Evolutionary conservation across 2,797 vertebrate genomes (phyloP).

Genomic region (Halcyon smyrnensis): DNA sequence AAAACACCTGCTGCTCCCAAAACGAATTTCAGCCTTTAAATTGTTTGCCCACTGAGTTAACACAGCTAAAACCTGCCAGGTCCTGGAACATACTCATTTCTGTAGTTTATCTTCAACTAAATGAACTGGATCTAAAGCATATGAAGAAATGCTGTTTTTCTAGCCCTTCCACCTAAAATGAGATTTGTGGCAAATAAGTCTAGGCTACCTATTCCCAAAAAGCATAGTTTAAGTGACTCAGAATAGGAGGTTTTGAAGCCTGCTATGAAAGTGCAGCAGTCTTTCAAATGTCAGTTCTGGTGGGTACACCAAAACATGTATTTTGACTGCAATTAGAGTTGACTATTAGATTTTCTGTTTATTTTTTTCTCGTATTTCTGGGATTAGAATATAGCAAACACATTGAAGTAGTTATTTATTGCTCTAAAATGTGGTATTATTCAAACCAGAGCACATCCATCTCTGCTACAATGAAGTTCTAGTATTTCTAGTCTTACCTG

Average conservation of each 20-base stretch:
- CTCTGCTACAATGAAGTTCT: neutral
- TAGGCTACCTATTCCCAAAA: neutral
- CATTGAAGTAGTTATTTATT: neutral
- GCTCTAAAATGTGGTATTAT: neutral
- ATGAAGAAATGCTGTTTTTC: slow-evolving; percentile 13
- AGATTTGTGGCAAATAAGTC: neutral
- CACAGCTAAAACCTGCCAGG: slow-evolving; percentile 14
- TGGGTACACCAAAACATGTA: neutral
- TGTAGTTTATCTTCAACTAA: slow-evolving; percentile 22
- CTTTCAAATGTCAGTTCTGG: neutral
- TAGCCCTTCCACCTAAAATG: neutral
- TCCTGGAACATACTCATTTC: slow-evolving; percentile 14
- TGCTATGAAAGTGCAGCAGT: neutral
- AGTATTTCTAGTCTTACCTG: neutral
- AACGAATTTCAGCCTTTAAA: neutral
- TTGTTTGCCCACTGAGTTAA: slow-evolving; percentile 46
- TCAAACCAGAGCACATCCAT: neutral
- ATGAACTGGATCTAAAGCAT: neutral
- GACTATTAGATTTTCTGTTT: neutral
- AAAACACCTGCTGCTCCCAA: slow-evolving; percentile 37
- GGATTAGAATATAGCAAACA: neutral
- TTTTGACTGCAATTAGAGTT: neutral
- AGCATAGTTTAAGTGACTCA: neutral
- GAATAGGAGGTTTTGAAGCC: neutral
- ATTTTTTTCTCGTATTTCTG: neutral